phyloP scores from a whole-genome alignment of 2,113 vertebrate species.

The Carassius gibelio region DNA sequence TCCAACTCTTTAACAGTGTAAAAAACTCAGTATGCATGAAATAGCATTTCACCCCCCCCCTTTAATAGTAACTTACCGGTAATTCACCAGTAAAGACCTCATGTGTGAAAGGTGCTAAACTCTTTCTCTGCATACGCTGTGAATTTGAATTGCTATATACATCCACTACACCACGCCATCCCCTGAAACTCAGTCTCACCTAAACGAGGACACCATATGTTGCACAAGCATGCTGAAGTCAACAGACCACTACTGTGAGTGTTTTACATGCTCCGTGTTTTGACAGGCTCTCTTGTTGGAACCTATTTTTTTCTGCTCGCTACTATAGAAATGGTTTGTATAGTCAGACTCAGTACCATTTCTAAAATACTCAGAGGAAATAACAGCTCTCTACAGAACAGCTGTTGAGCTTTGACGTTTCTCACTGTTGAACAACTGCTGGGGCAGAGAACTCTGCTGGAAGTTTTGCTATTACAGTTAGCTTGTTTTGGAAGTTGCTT shows the following conservation, averaged over 20 bases:
- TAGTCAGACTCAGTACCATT: not conserved
- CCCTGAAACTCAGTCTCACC: slow-evolving; percentile 9
- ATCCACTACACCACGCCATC: not conserved
- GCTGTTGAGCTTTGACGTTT: not conserved
- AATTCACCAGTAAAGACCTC: no score
- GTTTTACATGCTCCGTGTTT: not conserved
- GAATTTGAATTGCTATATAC: no score
- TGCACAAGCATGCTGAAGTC: slow-evolving; percentile 33
- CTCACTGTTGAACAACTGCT: not conserved
- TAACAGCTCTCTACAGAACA: slow-evolving; percentile 27
- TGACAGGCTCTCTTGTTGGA: slow-evolving; percentile 31
- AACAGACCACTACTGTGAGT: slow-evolving; percentile 17
- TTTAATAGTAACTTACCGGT: no score
- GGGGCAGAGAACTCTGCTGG: not conserved
- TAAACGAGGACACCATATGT: slow-evolving; percentile 53
- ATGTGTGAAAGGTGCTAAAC: no score
- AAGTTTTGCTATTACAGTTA: slow-evolving; percentile 9
- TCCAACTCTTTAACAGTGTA: no score
- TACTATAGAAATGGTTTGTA: slow-evolving; percentile 31
- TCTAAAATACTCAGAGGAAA: slow-evolving; percentile 44
- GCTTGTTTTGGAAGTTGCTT: slow-evolving; percentile 17
- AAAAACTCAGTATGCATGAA: no score
- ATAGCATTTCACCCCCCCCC: no score
- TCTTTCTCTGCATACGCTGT: no score
- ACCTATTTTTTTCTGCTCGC: slow-evolving; percentile 40